Evolutionary conservation across 2,113 vertebrate species (phyloP).

Genomic region (Cynocephalus volans): DNA sequence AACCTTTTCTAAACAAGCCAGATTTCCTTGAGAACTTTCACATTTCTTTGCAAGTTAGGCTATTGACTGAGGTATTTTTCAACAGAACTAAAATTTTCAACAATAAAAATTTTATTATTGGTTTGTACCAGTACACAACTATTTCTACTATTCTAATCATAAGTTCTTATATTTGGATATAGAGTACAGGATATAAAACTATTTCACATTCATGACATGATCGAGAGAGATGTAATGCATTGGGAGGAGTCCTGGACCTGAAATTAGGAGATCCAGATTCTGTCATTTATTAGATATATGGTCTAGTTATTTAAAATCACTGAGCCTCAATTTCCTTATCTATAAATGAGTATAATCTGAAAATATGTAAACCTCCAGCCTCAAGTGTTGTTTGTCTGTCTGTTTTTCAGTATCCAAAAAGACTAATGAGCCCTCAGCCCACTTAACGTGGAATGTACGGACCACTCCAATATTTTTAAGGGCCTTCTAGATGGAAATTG

Average conservation of each 20-base stretch:
- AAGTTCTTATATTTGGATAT: neutral
- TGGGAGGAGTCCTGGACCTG: neutral
- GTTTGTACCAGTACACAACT: neutral
- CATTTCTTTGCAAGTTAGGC: neutral
- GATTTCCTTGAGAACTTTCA: neutral
- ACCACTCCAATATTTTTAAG: neutral
- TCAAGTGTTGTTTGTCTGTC: neutral
- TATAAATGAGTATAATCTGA: neutral
- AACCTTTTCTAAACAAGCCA: neutral
- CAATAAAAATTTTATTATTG: neutral
- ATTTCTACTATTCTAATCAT: neutral
- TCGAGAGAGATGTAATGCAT: neutral
- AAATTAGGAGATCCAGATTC: neutral
- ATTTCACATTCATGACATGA: neutral
- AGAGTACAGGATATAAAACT: neutral
- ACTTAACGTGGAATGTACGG: neutral
- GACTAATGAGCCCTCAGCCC: neutral
- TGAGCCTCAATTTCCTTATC: neutral
- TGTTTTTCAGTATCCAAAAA: neutral
- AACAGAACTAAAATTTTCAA: neutral
- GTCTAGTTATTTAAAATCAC: neutral
- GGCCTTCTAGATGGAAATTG: neutral
- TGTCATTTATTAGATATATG: neutral
- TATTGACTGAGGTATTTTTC: neutral
- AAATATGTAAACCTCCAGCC: neutral